Evolutionary conservation across 2,113 vertebrate genomes (phyloP).

Genomic region (Poecilia latipinna): DNA sequence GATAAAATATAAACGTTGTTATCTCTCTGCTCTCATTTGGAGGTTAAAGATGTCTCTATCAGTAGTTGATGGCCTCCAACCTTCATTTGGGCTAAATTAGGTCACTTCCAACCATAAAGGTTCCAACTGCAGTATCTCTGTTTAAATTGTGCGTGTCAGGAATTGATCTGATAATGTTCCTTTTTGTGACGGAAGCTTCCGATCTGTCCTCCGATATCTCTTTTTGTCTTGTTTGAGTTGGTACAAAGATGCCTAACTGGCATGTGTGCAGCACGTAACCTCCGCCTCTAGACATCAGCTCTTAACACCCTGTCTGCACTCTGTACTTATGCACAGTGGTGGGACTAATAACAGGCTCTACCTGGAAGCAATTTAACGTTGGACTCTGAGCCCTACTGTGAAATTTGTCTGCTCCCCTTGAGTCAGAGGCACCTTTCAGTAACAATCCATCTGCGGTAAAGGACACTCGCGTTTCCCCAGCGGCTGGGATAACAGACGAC

Average conservation of each 20-base stretch:
- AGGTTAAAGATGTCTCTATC: slow-evolving; percentile 25
- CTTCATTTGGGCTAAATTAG: slow-evolving; percentile 44
- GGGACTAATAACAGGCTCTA: slow-evolving; percentile 74
- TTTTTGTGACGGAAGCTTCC: background rate
- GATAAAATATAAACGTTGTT: slow-evolving; percentile 41
- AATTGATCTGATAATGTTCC: background rate
- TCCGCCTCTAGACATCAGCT: slow-evolving; percentile 52
- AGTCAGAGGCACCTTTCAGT: slow-evolving; percentile 58
- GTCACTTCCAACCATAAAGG: slow-evolving; percentile 45
- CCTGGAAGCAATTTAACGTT: slow-evolving; percentile 68
- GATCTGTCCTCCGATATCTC: slow-evolving; percentile 2
- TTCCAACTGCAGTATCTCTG: slow-evolving; percentile 47
- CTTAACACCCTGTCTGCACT: slow-evolving; percentile 65
- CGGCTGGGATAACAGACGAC: background rate
- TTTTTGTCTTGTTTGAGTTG: background rate
- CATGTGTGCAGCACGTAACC: slow-evolving; percentile 25
- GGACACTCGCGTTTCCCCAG: slow-evolving; percentile 11
- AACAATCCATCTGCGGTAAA: slow-evolving; percentile 43
- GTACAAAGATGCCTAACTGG: slow-evolving; percentile 36
- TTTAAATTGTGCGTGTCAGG: slow-evolving; percentile 8
- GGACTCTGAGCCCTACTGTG: slow-evolving; percentile 55
- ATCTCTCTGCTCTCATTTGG: background rate
- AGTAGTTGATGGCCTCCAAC: slow-evolving; percentile 43
- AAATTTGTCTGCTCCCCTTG: slow-evolving; percentile 65
- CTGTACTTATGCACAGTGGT: slow-evolving; percentile 65